A percentile compares a stretch with the other conserved stretches of the same genome.
Evolutionary conservation across 2,113 vertebrate genomes (phyloP).

Genomic region (Aptenodytes forsteri): DNA sequence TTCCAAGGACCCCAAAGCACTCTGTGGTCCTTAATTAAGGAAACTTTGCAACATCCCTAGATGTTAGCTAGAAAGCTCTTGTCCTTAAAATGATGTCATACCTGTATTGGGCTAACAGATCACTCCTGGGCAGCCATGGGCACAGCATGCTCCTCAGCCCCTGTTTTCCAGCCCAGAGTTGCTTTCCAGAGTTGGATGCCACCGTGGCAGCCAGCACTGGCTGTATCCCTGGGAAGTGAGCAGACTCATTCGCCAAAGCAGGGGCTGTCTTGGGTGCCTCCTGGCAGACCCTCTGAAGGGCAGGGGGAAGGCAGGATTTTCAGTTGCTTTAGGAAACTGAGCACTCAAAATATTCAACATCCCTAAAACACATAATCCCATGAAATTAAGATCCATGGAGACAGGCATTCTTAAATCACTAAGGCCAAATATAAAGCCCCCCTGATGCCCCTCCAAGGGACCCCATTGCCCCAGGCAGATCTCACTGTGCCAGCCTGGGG

Average conservation of each 20-base stretch:
- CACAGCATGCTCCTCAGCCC: neutral
- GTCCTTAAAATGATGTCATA: neutral
- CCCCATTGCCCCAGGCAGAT: no score
- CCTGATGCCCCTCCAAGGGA: neutral
- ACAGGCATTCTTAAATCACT: neutral
- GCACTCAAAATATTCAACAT: neutral
- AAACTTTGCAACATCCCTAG: neutral
- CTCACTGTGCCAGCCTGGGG: neutral
- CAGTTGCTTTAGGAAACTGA: neutral
- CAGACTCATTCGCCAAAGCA: neutral
- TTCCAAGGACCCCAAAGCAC: neutral
- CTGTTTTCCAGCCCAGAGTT: neutral
- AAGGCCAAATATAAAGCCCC: neutral
- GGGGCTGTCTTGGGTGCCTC: neutral
- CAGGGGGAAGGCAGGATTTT: neutral
- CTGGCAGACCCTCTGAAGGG: neutral
- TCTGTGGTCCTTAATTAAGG: neutral
- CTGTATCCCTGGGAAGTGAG: neutral
- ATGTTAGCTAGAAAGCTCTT: neutral
- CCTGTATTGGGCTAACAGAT: neutral
- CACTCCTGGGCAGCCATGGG: fast-evolving
- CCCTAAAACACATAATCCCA: neutral
- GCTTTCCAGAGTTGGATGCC: neutral
- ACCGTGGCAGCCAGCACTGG: neutral
- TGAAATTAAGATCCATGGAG: neutral